phyloP scores from a whole-genome alignment of 2,113 vertebrate genomes.

The Rhabdornis inornatus region DNA sequence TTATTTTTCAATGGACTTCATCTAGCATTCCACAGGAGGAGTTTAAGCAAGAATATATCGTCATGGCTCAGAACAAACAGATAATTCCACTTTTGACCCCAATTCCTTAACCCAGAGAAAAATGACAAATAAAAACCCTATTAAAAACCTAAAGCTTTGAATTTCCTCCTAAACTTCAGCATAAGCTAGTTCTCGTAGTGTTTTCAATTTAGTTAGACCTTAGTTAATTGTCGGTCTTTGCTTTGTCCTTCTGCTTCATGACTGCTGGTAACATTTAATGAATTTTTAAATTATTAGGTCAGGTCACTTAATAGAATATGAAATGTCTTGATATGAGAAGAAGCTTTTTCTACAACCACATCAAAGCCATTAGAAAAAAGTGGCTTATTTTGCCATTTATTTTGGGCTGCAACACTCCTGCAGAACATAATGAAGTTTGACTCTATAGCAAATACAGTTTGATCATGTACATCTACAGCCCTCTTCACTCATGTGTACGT shows the following conservation, averaged over 20 bases:
- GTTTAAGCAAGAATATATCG: neutral
- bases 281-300: neutral
- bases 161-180: neutral
- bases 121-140: neutral
- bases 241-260: neutral
- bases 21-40: neutral
- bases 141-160: neutral
- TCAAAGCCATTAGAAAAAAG: neutral
- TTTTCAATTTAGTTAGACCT: neutral
- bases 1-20: neutral
- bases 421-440: neutral
- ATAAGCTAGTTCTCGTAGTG: neutral
- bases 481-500: accelerated
- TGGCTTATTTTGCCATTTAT: neutral
- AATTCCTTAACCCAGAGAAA: neutral
- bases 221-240: neutral
- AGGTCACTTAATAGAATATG: neutral
- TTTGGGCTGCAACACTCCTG: neutral
- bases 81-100: neutral
- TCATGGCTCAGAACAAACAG: neutral
- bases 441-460: neutral
- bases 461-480: accelerated
- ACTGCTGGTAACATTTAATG: neutral
- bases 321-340: neutral
- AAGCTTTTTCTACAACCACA: neutral